Evolutionary conservation across 2,797 vertebrate species (phyloP).

Genomic region (Sebastes kiyomatsui): DNA sequence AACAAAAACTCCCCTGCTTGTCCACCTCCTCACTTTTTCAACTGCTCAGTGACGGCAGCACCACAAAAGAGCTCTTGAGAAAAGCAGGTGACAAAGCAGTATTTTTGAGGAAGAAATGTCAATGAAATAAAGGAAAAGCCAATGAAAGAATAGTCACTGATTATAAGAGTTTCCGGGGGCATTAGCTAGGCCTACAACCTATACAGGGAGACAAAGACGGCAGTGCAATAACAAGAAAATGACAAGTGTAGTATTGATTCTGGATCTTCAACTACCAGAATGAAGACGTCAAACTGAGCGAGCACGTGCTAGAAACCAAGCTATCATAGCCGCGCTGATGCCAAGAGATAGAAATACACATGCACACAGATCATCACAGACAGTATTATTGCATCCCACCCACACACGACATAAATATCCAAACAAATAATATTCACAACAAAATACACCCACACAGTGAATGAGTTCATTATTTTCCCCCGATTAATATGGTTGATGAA

Average conservation of each 20-base stretch:
- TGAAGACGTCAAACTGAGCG: not conserved
- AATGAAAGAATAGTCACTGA: not conserved
- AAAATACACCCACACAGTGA: not conserved
- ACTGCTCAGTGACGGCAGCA: not conserved
- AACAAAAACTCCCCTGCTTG: not conserved
- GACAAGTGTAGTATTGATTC: not conserved
- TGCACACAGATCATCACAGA: not conserved
- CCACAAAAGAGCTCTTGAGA: not conserved
- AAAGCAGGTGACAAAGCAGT: not conserved
- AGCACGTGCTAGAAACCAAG: not conserved
- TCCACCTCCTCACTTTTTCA: not conserved
- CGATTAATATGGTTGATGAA: not conserved
- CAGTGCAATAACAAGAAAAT: not conserved
- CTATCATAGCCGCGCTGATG: not conserved
- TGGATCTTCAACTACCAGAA: conserved; percentile 11
- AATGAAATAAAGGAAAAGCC: not conserved
- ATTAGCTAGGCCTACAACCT: not conserved
- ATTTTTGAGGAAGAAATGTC: not conserved
- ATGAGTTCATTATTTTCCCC: not conserved
- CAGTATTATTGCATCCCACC: not conserved
- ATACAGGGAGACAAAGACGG: not conserved
- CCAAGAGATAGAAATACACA: not conserved
- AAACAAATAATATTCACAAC: not conserved
- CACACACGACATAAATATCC: not conserved
- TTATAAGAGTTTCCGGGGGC: not conserved